These are phyloP conservation scores for Cryptus viduatorius DNA, from an alignment of 2,888 invertebrate species.

Conservation along the genomic window DNA sequence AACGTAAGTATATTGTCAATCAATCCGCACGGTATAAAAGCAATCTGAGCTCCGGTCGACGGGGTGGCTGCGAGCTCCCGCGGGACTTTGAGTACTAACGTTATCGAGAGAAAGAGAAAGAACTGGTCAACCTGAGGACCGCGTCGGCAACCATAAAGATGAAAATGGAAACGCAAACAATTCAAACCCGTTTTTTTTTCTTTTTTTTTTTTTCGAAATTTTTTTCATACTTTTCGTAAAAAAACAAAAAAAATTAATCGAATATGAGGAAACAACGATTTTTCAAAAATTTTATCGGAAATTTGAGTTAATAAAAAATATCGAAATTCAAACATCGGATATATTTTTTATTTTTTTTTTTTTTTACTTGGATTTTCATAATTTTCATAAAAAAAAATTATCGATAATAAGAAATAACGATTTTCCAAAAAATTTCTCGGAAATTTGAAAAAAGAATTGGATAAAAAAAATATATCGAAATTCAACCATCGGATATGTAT, in stretches of 20 bases:
- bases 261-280: not conserved
- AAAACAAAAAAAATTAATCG: not conserved
- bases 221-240: too few species aligned
- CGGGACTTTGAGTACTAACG: conserved; percentile 67
- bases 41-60: conserved; percentile 84
- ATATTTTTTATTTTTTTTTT: too few species aligned
- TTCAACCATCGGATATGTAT: too few species aligned
- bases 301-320: too few species aligned
- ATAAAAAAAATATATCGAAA: too few species aligned
- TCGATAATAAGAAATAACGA: not conserved
- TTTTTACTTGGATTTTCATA: too few species aligned
- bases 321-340: too few species aligned
- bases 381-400: not conserved
- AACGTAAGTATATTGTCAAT: conserved; percentile 85
- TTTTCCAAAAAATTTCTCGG: too few species aligned
- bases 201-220: not conserved
- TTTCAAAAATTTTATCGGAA: too few species aligned
- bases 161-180: conserved; percentile 65
- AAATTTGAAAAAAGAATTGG: too few species aligned
- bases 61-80: conserved; percentile 72
- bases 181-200: conserved; percentile 40
- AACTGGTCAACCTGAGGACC: conserved; percentile 40
- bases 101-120: conserved; percentile 48
- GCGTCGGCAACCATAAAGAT: conserved; percentile 28
- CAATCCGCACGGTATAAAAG: conserved; percentile 84